These are phyloP conservation scores for Trididemnum miniatum DNA, from an alignment of 23 tunicate genomes.

Conservation along the genomic window DNA sequence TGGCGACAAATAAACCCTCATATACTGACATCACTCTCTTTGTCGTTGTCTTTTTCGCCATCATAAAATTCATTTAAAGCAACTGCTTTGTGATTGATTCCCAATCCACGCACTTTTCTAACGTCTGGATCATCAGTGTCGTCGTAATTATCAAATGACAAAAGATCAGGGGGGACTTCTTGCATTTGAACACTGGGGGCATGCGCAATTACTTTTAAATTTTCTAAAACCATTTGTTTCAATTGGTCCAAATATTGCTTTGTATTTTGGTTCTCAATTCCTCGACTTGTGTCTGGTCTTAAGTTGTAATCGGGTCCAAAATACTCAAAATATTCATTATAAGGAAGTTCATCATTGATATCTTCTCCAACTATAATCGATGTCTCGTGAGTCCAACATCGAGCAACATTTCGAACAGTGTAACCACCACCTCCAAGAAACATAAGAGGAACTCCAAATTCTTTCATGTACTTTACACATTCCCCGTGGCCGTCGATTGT, in stretches of 20 bases:
- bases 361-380: constrained; percentile 92
- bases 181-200: constrained; percentile 99
- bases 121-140: constrained; percentile 68
- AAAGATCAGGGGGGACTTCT: constrained; percentile 98
- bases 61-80: constrained; percentile 87
- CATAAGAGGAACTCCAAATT: constrained; percentile 94
- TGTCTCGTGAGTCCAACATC: constrained; percentile 99
- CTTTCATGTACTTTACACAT: constrained; percentile 94
- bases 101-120: constrained; percentile 36
- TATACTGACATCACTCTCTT: constrained; percentile 95
- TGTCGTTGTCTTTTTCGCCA: constrained; percentile 92
- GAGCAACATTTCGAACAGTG: constrained; percentile 96
- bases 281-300: constrained; percentile 94
- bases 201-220: constrained; percentile 72
- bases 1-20: too few species aligned
- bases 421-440: constrained; percentile 99
- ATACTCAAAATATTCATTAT: constrained; percentile 92
- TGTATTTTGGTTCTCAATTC: constrained; percentile 92
- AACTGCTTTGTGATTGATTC: constrained; percentile 50
- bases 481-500: constrained; percentile 99
- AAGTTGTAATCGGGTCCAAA: constrained; percentile 96
- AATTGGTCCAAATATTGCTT: constrained; percentile 89
- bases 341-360: constrained; percentile 89
- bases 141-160: constrained; percentile 87
- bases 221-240: constrained; percentile 71